Evolutionary conservation across 2,888 invertebrate genomes (phyloP).

Genomic region (Hetaerina titia): DNA sequence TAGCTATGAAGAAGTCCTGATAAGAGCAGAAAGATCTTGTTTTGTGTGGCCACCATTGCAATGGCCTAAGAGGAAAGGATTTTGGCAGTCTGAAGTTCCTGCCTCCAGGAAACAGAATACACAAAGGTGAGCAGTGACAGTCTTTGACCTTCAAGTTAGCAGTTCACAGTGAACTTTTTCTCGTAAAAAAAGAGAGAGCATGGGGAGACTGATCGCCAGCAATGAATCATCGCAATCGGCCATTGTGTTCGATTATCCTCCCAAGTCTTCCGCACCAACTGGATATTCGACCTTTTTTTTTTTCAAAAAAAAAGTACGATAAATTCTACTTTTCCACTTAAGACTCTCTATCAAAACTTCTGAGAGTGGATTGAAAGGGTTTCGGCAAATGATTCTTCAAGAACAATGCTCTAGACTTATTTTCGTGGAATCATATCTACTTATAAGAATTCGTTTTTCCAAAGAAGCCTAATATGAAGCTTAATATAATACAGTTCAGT

Average conservation of each 20-base stretch:
- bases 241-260: background rate
- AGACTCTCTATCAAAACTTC: background rate
- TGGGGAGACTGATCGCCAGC: background rate
- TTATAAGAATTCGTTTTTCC: no score
- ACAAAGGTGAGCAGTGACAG: background rate
- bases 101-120: background rate
- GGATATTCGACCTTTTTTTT: background rate
- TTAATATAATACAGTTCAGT: no score
- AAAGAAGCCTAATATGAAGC: no score
- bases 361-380: background rate
- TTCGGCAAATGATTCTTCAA: background rate
- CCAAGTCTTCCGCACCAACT: background rate
- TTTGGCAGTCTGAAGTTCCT: background rate
- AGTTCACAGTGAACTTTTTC: background rate
- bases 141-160: constrained; percentile 9
- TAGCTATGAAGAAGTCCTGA: background rate
- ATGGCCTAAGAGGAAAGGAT: background rate
- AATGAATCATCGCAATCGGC: background rate
- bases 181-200: background rate
- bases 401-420: no score
- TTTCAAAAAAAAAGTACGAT: background rate
- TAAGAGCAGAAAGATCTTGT: background rate
- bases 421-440: no score
- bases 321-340: background rate
- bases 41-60: background rate